These are phyloP conservation scores for Drosophila serrata DNA, from an alignment of 1,140 invertebrate species.

Conservation along the genomic window DNA sequence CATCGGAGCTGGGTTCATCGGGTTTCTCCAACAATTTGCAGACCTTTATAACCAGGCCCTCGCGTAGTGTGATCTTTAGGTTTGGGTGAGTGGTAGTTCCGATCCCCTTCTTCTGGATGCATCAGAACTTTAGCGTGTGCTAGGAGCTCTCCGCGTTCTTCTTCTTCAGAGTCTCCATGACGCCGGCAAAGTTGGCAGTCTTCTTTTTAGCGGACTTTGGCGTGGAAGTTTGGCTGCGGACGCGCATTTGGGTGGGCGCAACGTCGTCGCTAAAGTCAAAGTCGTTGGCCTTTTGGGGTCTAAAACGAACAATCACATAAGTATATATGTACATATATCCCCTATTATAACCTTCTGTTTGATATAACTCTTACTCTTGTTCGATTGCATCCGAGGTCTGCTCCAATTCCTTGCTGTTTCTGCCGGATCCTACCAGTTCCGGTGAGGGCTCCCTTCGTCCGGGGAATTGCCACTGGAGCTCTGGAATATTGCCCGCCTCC, in stretches of 20 bases:
- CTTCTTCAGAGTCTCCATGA: conserved; percentile 87
- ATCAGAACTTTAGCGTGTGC: conserved; percentile 41
- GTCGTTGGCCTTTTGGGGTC: conserved; percentile 86
- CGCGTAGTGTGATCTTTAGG: conserved; percentile 6
- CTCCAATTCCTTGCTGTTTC: conserved; percentile 62
- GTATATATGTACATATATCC: neutral
- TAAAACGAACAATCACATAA: conserved; percentile 44
- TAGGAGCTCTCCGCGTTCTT: conserved; percentile 77
- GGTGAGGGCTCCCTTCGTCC: conserved; percentile 86
- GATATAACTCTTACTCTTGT: conserved; percentile 55
- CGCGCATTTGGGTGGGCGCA: conserved; percentile 86
- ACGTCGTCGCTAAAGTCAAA: conserved; percentile 89
- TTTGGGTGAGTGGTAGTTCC: conserved; percentile 7
- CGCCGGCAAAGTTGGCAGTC: conserved; percentile 88
- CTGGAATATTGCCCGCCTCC: conserved; percentile 85
- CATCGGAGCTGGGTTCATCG: neutral
- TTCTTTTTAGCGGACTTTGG: conserved; percentile 88
- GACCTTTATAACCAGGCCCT: conserved; percentile 9
- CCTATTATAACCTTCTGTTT: neutral
- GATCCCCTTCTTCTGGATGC: conserved; percentile 10
- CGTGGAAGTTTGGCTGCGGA: conserved; percentile 86
- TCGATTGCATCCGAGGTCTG: conserved; percentile 55
- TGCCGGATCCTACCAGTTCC: conserved; percentile 47
- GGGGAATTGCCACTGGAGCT: conserved; percentile 88
- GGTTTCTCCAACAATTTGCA: conserved; percentile 11